Evolutionary conservation across 2,113 vertebrate genomes (phyloP), one percentile per base, ranked within the genome.

Genomic region (Rhea pennata): DNA sequence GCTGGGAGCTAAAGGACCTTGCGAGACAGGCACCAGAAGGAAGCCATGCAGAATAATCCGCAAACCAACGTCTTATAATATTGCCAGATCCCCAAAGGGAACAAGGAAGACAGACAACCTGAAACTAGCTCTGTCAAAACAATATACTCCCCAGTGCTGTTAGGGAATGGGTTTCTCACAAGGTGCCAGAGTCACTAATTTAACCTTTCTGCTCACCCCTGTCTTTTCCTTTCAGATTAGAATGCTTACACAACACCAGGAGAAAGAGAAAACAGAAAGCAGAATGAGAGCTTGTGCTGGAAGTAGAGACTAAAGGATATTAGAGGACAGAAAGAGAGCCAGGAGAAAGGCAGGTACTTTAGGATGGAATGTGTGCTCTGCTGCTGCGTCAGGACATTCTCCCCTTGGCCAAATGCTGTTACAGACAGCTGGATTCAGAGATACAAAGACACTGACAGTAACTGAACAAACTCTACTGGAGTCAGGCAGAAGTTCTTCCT

Each of bases 111-210:
- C 44, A 91, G 87, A 50, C n/a, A 91, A 92, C 62, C 90, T 82
- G 90, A 90, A 95, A 85, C 15, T 13, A 89, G 6, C 84, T 72
- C 48, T 94, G 84, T 85, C 91, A 94, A 91, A 95, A 72, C 92
- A 89, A 80, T 70, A 27, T 36, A n/a, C 33, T 91, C 56, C 73
- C 65, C 3, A 0, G 46, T 29, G 66, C 20, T 53, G 67, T 58
- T 10, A 9, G 36, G 77, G 84, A 91, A 72, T 39, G 48, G 65
- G 66, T 84, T 89, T 87, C 74, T 87, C 84, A 22, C 61, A 81
- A 26, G 59, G 77, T 72, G 48, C 61, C 50, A 12, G 67, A 79
- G 79, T 78, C 76, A 72, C 73, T 72, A 51, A 23, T 86, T 93
- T 94, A 86, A 92, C 85, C 83, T 92, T 90, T 84, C 92, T 64